These are phyloP conservation scores for Poecile montanus DNA, from an alignment of 2,797 vertebrate genomes.

Conservation along the genomic window DNA sequence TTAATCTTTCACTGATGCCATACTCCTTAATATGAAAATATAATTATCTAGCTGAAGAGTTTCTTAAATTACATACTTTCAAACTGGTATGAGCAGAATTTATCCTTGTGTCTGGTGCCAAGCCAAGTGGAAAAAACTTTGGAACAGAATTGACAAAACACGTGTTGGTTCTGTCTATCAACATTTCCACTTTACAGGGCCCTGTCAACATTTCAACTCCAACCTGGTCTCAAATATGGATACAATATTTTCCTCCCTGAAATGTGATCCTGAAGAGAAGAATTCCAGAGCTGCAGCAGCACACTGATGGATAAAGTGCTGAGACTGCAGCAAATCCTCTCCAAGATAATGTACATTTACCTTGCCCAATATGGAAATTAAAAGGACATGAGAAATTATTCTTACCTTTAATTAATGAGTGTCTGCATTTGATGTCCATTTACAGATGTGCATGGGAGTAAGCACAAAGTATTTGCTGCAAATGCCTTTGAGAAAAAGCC, in stretches of 20 bases:
- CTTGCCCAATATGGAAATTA: not conserved
- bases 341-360: not conserved
- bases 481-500: not conserved
- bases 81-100: constrained; percentile 5
- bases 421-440: not conserved
- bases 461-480: not conserved
- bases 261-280: not conserved
- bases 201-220: not conserved
- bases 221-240: not conserved
- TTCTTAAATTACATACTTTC: constrained; percentile 44
- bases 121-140: constrained; percentile 16
- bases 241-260: not conserved
- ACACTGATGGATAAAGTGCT: not conserved
- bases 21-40: constrained; percentile 30
- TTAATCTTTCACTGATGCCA: constrained; percentile 18
- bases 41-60: constrained; percentile 45
- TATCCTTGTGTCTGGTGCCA: constrained; percentile 18
- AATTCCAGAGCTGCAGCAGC: not conserved
- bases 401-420: not conserved
- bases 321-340: not conserved
- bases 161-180: constrained; percentile 9
- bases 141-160: constrained; percentile 28
- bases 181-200: not conserved
- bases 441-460: not conserved
- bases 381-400: not conserved